Conservation (phyloP, 2,113 vertebrate genomes). For the Canis aureus region DNA sequence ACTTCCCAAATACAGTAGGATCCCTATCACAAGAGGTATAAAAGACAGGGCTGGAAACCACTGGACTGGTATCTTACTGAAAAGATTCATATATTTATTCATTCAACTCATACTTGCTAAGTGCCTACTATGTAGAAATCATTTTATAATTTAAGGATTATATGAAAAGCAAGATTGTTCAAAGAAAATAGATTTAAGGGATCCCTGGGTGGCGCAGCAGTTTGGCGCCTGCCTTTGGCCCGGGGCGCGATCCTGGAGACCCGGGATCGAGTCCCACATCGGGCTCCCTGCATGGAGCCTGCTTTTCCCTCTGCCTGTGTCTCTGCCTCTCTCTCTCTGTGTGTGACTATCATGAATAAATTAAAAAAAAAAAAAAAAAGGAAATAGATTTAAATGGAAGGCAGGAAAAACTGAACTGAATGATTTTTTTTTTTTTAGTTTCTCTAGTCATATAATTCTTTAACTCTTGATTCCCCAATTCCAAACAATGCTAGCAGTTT, state of each 20-base stretch:
- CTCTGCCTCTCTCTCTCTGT: too few relatives aligned
- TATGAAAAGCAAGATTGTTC: not conserved
- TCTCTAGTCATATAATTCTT: constrained; percentile 21
- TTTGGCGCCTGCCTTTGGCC: too few relatives aligned
- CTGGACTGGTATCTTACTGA: not conserved
- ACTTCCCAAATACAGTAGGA: not conserved
- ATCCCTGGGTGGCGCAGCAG: too few relatives aligned
- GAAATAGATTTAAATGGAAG: not conserved
- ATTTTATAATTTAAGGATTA: constrained; percentile 13
- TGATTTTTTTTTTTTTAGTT: not conserved
- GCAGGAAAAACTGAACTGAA: not conserved
- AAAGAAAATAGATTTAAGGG: not conserved
- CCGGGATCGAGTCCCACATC: too few relatives aligned
- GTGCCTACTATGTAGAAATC: not conserved
- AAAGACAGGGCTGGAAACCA: not conserved
- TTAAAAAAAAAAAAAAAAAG: too few relatives aligned
- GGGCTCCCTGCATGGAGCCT: too few relatives aligned
- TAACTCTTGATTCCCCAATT: constrained; percentile 32
- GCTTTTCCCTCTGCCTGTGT: too few relatives aligned
- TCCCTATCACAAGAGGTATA: not conserved
- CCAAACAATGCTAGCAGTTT: constrained; percentile 43
- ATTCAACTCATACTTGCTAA: not conserved
- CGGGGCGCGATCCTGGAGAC: too few relatives aligned
- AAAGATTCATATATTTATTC: not conserved
- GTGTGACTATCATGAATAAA: too few relatives aligned